Base-by-base conservation (phyloP, 2,888 invertebrate genomes). In the Sminthurides aquaticus region DNA sequence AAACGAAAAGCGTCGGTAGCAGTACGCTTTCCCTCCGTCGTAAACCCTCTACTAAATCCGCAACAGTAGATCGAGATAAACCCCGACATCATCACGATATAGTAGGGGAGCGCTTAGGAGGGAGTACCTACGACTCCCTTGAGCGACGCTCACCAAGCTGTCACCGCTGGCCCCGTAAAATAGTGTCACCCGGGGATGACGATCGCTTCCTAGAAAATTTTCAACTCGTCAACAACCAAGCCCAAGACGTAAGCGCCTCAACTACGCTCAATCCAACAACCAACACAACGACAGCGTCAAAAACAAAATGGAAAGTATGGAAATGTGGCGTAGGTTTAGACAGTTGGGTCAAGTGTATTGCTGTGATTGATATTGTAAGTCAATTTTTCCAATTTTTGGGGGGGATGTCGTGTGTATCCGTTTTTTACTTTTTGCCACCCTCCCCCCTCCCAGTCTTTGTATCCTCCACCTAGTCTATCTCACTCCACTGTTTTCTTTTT, bases 311-410 rank as follows among this genome's bases (percentile, higher is more conserved):
- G 22, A 15, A 22, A 52, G 52, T 22, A 22, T 63, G 63, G 63
- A 63, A 57, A 49, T 63, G 43, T 49, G 63, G 63, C 20, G 25
- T 28, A 5, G 3, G 57, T 1, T 27, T 27, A 52, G 49, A 49
- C 20, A 57, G 25, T 28, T 63, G 63, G 63, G 63, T 57, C 24
- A 63, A 57, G 27, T 57, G n/a, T 18, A 57, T 63, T 28, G 63
- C 63, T 57, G 63, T 63, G 52, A 58, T 57, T 27, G 63, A 63
- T 57, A 57, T 63, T 57, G 63, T 63, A 57, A 48, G 62, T 49
- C 2, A 5, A 18, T 8, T 57, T 25, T 57, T 29, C 5, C 20
- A 5, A 52, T 52, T 34, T 34, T 34, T 15, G 43, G 43, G n/a
- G n/a, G 43, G 43, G 43, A 34, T 34, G 5, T 34, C n/a, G n/a